Conservation (phyloP, 2,113 vertebrate species). For the Dinomys branickii region DNA sequence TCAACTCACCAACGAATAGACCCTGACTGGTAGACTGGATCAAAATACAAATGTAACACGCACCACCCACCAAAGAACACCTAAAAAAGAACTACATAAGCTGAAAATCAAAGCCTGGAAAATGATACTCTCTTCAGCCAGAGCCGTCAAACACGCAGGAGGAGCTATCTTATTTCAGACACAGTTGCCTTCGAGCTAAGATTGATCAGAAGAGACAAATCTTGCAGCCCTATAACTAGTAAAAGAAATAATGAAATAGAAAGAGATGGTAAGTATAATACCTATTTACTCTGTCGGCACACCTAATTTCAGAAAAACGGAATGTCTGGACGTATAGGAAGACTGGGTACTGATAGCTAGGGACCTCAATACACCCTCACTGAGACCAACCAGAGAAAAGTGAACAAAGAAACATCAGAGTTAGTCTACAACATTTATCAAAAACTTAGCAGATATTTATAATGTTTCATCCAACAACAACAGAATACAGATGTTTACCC, state of each 20-base stretch:
- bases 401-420: not conserved
- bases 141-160: not conserved
- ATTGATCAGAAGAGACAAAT: not conserved
- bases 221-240: not conserved
- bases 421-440: not conserved
- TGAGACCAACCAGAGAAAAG: not conserved
- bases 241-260: not conserved
- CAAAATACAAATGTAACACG: not conserved
- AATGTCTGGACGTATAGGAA: not conserved
- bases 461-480: not conserved
- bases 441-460: not conserved
- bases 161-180: not conserved
- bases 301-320: not conserved
- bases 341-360: not conserved
- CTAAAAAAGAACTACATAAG: not conserved
- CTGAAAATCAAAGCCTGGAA: not conserved
- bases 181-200: not conserved
- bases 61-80: not conserved
- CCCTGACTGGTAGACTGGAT: no score
- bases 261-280: not conserved
- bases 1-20: not conserved
- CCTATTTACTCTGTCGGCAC: not conserved
- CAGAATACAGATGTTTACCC: not conserved
- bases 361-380: not conserved
- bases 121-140: not conserved